These are phyloP conservation scores for Catocala sponsa DNA, from an alignment of 2,888 invertebrate species.

Conservation along the genomic window DNA sequence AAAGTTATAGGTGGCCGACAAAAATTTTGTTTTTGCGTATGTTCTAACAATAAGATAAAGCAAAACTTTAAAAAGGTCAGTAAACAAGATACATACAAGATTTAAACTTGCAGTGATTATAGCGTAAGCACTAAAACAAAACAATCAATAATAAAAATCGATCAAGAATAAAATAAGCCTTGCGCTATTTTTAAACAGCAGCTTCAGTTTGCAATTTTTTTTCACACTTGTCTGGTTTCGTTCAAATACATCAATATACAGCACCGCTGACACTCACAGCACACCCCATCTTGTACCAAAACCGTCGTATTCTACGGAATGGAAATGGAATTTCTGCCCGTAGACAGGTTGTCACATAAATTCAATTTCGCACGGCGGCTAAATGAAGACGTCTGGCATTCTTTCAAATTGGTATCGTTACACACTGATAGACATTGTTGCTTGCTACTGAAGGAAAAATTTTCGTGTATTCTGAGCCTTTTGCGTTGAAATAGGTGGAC, in stretches of 20 bases:
- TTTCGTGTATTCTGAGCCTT: constrained; percentile 3
- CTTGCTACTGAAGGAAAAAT: constrained; percentile 16
- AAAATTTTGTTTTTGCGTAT: no score
- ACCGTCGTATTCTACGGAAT: constrained; percentile 46
- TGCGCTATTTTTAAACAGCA: no score
- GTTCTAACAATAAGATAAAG: no score
- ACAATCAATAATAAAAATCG: no score
- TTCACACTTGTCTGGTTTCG: no score
- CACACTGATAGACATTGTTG: constrained; percentile 51
- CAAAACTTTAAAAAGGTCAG: no score
- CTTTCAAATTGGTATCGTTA: constrained; percentile 64
- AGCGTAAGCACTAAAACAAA: no score
- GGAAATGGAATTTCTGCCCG: constrained; percentile 60
- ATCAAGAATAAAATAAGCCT: no score
- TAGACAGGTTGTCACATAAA: constrained; percentile 73
- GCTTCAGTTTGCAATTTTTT: no score
- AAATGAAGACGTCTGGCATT: constrained; percentile 66
- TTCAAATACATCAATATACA: constrained; percentile 1
- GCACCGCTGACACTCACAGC: constrained; percentile 10
- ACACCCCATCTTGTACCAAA: constrained; percentile 24
- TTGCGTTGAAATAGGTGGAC: not conserved
- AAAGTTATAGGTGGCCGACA: no score
- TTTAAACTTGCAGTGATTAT: no score
- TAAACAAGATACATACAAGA: no score
- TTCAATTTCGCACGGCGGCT: constrained; percentile 64